A percentile compares a stretch with the other conserved stretches of the same genome.
Conservation (phyloP, 2,113 vertebrate genomes). For the Larimichthys polyactis region DNA sequence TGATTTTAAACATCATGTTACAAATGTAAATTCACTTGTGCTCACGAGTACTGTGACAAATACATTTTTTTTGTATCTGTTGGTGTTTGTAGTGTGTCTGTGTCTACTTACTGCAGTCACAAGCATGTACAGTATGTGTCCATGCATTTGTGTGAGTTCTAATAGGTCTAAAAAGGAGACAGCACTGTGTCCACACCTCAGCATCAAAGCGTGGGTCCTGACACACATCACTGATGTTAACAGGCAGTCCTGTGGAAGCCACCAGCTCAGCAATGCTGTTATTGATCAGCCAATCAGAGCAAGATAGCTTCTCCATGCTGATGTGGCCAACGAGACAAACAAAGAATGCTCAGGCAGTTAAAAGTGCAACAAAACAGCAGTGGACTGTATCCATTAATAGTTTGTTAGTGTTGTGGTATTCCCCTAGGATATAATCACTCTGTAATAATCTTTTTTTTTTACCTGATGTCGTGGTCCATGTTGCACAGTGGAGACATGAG, state of each 20-base stretch:
- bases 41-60: background rate
- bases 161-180: background rate
- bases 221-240: slow-evolving; percentile 88
- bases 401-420: background rate
- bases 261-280: slow-evolving; percentile 88
- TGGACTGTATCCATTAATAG: background rate
- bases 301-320: slow-evolving; percentile 87
- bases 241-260: slow-evolving; percentile 86
- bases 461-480: slow-evolving; percentile 83
- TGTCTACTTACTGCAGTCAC: background rate
- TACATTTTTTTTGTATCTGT: background rate
- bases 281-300: slow-evolving; percentile 88
- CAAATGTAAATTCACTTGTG: background rate
- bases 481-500: slow-evolving; percentile 87
- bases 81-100: background rate
- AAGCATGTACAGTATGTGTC: slow-evolving; percentile 1
- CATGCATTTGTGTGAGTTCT: background rate
- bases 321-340: slow-evolving; percentile 65
- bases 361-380: background rate
- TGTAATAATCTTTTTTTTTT: background rate
- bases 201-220: slow-evolving; percentile 89
- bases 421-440: background rate
- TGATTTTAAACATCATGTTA: background rate
- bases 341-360: slow-evolving; percentile 27
- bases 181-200: slow-evolving; percentile 77